Base-by-base conservation (phyloP, 2,888 invertebrate species). In the Limnephilus lunatus region DNA sequence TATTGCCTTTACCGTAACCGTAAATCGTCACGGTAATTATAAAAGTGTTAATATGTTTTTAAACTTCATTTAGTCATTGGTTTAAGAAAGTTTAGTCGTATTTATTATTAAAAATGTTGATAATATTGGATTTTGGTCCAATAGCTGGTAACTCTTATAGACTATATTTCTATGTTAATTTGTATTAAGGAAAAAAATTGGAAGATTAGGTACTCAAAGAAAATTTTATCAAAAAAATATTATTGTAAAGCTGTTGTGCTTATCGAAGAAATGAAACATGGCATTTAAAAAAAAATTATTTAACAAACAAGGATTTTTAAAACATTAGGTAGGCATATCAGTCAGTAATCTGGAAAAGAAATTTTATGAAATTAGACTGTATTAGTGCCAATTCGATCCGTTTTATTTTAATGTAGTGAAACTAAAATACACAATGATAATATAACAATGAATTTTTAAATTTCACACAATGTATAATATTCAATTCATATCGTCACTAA, bases 111-210 rank as follows among this genome's bases (percentile, higher is more conserved):
- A 30, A 80, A 89, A 80, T 89, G 80, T 89, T 89, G n/a, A 68
- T n/a, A 93, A 82, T 89, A 93, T 93, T 93, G 93, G 93, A 93
- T 93, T 82, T 92, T 91, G 92, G 93, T 93, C 93, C 93, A 93
- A 93, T 93, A 93, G 93, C 85, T 80, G 90, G 91, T 93, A 92
- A 93, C 89, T 91, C 92, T 93, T 92, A 92, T 92, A 92, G 92
- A 92, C 87, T 91, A 90, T 89, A 89, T 86, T 35, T 89, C 88
- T 89, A 81, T 80, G 85, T 91, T 91, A 91, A 86, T 81, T 89
- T 89, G 81, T 91, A 91, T 85, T 86, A 82, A 91, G 91, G 44
- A 81, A 88, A 82, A 91, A 39, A 87, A 85, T 81, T 90, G 12
- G 9, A 48, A 53, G 53, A 86, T 48, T 86, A 86, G 44, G 53